A percentile compares a stretch with the other conserved stretches of the same genome.
Evolutionary conservation across 2,113 vertebrate genomes (phyloP).

Genomic region (Poeciliopsis occidentalis): DNA sequence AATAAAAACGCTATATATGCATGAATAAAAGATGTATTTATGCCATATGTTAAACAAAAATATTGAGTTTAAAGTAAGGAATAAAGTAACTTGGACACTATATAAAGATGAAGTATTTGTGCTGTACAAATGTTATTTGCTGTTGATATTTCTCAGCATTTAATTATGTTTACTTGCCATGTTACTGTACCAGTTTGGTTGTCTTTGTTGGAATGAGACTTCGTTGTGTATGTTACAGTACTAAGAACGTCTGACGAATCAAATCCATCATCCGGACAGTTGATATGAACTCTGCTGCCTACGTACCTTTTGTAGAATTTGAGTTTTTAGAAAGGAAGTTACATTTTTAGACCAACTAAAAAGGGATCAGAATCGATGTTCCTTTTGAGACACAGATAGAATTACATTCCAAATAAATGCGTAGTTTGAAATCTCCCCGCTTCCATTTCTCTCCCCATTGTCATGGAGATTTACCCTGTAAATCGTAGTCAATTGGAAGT

Average conservation of each 20-base stretch:
- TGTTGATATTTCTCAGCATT: neutral
- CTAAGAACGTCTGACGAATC: neutral
- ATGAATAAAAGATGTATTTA: neutral
- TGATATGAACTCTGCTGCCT: neutral
- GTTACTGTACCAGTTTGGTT: neutral
- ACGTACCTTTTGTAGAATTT: neutral
- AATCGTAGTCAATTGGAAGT: slow-evolving; percentile 30
- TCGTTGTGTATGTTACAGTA: neutral
- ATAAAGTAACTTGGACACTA: neutral
- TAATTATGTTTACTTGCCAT: neutral
- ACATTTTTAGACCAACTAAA: slow-evolving; percentile 4
- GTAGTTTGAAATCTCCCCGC: slow-evolving; percentile 38
- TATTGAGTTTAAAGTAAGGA: neutral
- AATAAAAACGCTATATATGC: neutral
- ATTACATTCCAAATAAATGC: slow-evolving; percentile 39
- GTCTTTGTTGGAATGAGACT: neutral
- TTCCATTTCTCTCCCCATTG: slow-evolving; percentile 55
- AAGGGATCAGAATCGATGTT: slow-evolving; percentile 15
- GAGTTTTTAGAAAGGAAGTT: slow-evolving; percentile 2
- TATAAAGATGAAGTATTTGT: neutral
- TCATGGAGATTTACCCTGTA: slow-evolving; percentile 57
- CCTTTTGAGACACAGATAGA: slow-evolving; percentile 28
- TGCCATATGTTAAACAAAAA: neutral
- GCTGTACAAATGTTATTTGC: neutral
- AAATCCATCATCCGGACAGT: neutral